Evolutionary conservation across 2,797 vertebrate genomes (phyloP).

Genomic region (Crenichthys baileyi): DNA sequence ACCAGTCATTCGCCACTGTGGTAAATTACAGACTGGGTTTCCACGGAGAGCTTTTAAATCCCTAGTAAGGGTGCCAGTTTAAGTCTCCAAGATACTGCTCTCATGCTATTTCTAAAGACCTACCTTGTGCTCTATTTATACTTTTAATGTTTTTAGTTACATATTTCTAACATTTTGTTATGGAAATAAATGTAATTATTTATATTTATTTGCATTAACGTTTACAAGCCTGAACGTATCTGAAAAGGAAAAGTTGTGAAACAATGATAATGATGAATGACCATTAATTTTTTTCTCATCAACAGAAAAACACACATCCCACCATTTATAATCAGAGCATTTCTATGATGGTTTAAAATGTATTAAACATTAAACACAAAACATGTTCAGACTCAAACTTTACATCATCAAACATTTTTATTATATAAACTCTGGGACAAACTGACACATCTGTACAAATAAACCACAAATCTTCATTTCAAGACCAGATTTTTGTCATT

Average conservation of each 20-base stretch:
- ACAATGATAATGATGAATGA: neutral
- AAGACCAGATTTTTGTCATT: constrained; percentile 17
- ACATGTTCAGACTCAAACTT: neutral
- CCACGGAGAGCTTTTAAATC: no score
- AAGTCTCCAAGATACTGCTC: no score
- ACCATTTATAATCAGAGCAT: neutral
- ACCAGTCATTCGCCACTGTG: no score
- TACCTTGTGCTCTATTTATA: neutral
- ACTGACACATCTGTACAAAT: constrained; percentile 72
- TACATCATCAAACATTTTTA: constrained; percentile 60
- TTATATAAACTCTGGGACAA: constrained; percentile 70
- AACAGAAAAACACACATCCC: neutral
- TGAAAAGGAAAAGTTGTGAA: neutral
- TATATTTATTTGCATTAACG: neutral
- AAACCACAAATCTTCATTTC: constrained; percentile 35
- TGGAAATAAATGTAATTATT: neutral
- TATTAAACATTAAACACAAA: neutral
- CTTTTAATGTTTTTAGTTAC: neutral
- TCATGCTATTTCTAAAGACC: no score
- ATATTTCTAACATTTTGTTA: no score
- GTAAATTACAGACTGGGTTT: no score
- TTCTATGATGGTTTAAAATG: neutral
- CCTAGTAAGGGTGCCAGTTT: no score
- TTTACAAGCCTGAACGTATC: neutral
- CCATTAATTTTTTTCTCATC: neutral